These are phyloP conservation scores for Coreoperca whiteheadi DNA, from an alignment of 2,113 vertebrate species.

Conservation along the genomic window DNA sequence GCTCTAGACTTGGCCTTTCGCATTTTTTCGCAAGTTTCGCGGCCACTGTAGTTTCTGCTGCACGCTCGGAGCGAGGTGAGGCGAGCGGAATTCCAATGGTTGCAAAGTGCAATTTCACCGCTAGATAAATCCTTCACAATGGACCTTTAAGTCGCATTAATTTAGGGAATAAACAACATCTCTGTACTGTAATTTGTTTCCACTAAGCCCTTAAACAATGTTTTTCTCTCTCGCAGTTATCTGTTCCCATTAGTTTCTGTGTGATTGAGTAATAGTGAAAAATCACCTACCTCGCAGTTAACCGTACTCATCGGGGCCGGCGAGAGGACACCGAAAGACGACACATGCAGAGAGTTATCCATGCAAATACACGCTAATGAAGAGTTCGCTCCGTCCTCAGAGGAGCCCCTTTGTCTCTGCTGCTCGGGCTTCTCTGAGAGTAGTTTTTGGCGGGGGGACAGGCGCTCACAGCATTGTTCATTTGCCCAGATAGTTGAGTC, in stretches of 20 bases:
- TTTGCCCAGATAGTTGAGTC: slow-evolving; percentile 45
- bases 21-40: too few relatives aligned
- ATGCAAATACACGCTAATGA: slow-evolving; percentile 71
- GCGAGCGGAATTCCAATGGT: too few relatives aligned
- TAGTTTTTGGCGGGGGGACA: slow-evolving; percentile 36
- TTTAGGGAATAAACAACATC: not conserved
- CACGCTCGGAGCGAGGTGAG: too few relatives aligned
- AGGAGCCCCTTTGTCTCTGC: slow-evolving; percentile 49
- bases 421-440: slow-evolving; percentile 26
- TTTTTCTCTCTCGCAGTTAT: slow-evolving; percentile 14
- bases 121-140: too few relatives aligned
- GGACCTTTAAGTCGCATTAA: not conserved
- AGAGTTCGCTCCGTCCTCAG: slow-evolving; percentile 52
- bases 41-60: too few relatives aligned
- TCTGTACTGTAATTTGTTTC: slow-evolving; percentile 20
- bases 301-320: slow-evolving; percentile 27
- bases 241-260: slow-evolving; percentile 12
- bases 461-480: slow-evolving; percentile 26
- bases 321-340: not conserved
- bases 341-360: slow-evolving; percentile 50
- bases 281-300: slow-evolving; percentile 41
- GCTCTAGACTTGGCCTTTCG: too few relatives aligned
- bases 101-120: too few relatives aligned
- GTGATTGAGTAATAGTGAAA: slow-evolving; percentile 41
- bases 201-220: slow-evolving; percentile 16